Evolutionary conservation across 2,888 invertebrate genomes (phyloP).

Genomic region (Torymus tubicola): DNA sequence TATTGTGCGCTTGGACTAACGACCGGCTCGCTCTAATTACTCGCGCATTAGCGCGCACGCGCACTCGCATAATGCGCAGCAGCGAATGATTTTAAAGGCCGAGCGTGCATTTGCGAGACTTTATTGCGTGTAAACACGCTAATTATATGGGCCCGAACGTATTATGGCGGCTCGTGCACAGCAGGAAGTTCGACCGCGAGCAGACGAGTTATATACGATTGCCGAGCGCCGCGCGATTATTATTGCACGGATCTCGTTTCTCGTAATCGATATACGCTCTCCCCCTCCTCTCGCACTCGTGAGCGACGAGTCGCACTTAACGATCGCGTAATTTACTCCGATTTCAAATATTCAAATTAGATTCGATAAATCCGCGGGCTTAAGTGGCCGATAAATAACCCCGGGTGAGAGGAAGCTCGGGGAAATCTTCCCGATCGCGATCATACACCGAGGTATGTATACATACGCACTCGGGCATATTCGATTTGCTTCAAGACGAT

Average conservation of each 20-base stretch:
- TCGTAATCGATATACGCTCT: constrained; percentile 16
- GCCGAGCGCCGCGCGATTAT: neutral
- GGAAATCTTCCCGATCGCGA: constrained; percentile 9
- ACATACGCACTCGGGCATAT: too few relatives aligned
- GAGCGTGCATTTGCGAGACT: constrained; percentile 32
- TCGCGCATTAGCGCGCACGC: constrained; percentile 42
- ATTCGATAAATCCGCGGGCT: constrained; percentile 44
- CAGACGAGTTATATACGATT: too few relatives aligned
- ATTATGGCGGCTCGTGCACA: neutral
- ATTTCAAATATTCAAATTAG: constrained; percentile 43
- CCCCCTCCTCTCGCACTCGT: neutral
- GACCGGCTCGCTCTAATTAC: constrained; percentile 54
- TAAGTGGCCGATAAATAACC: constrained; percentile 47
- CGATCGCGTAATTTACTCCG: constrained; percentile 46
- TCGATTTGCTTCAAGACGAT: neutral
- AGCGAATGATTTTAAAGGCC: neutral
- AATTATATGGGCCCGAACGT: constrained; percentile 55
- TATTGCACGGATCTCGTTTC: constrained; percentile 29
- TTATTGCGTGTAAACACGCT: constrained; percentile 64
- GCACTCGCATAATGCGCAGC: too few relatives aligned
- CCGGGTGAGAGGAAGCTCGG: neutral
- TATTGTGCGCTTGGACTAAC: constrained; percentile 9
- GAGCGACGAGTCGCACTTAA: constrained; percentile 14
- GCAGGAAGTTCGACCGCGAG: constrained; percentile 1
- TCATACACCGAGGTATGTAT: too few relatives aligned